Percentiles rank a stretch among this genome's conserved stretches.
phyloP scores from a whole-genome alignment of 2,113 vertebrate genomes.

The Xenopus laevis region DNA sequence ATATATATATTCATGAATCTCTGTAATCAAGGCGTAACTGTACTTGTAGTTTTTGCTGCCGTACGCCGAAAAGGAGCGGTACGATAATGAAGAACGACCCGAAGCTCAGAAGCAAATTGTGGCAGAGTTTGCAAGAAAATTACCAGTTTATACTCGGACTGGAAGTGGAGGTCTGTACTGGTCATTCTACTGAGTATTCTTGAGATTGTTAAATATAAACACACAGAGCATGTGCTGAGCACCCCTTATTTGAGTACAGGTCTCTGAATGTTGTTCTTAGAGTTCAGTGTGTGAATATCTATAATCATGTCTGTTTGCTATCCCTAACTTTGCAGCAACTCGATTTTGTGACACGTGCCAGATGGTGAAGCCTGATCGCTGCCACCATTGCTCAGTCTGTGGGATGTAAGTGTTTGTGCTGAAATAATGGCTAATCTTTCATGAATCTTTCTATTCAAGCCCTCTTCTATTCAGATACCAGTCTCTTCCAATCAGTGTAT shows the following conservation, averaged over 20 bases:
- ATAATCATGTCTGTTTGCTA: no score
- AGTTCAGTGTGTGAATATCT: no score
- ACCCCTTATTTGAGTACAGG: no score
- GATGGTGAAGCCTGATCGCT: constrained; percentile 95
- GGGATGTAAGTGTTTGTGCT: constrained; percentile 78
- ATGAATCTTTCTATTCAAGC: no score
- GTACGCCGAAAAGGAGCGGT: constrained; percentile 86
- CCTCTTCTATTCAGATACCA: no score
- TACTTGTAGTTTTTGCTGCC: constrained; percentile 83
- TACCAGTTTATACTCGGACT: constrained; percentile 86
- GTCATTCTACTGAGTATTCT: neutral
- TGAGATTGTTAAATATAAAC: no score
- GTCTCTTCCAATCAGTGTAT: no score
- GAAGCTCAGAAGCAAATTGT: constrained; percentile 93
- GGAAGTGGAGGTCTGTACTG: constrained; percentile 79
- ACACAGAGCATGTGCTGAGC: no score
- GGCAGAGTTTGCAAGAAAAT: constrained; percentile 79
- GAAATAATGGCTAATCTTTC: no score
- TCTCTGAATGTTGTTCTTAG: no score
- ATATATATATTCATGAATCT: no score
- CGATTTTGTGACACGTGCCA: constrained; percentile 96
- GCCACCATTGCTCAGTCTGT: constrained; percentile 96
- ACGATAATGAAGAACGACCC: constrained; percentile 87
- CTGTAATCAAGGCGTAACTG: no score
- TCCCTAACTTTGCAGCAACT: constrained; percentile 69